Evolutionary conservation across 2,888 invertebrate genomes (phyloP), one percentile per base, ranked within the genome.

Genomic region (Sussaba pulchella): DNA sequence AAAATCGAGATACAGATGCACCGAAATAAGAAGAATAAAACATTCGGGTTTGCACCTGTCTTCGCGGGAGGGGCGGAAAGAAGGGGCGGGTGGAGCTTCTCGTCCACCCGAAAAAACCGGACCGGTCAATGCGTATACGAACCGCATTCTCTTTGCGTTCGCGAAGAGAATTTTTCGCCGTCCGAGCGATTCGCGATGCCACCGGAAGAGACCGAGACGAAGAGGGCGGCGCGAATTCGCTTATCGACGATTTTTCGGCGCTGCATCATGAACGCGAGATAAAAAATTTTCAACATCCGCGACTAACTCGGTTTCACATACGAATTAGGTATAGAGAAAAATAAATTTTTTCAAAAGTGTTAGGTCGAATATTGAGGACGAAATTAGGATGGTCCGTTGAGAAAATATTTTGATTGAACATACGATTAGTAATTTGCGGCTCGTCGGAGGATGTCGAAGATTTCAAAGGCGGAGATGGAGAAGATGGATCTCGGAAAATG

Each of bases 91-190:
- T 5, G n/a, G 54, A 14, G 54, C 31, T 31, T 41, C 36, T 31
- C 61, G 36, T 66, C 63, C 43, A 12, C 59, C 43, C 41, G 43
- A 73, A 63, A 57, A 31, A 69, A 63, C 63, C 41, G 69, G 52
- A 69, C 78, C 67, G 78, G 73, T 78, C 67, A 66, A 31, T 31
- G 26, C 67, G 61, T 43, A 45, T 9, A 57, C 69, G 50, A 69
- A 78, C 72, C 78, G 67, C 72, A 78, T 73, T 78, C 78, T 67
- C 67, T 45, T 31, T 36, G 41, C 45, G 64, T 36, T 39, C 47
- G 6, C 61, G 54, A 54, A 63, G 31, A 67, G 67, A 72, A 72
- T 67, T 72, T 75, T 39, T 72, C 50, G 14, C 2, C 67, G 67
- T 6, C 14, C 24, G 24, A 69, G n/a, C n/a, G n/a, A 39, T 41